Conservation (phyloP, 2,888 invertebrate species). For the Apamea crenata region DNA sequence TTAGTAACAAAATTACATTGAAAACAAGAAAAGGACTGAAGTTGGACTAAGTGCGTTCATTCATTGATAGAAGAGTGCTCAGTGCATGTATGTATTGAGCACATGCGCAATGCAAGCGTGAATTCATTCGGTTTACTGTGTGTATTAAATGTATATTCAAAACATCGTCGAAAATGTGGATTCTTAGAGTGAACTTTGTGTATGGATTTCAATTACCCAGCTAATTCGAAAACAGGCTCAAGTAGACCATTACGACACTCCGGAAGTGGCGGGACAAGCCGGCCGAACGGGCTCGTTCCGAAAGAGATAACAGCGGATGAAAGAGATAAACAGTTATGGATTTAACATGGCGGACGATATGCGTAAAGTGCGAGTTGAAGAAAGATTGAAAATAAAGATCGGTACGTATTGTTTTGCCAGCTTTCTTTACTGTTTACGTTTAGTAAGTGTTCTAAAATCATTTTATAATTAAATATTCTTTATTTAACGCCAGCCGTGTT, state of each 20-base stretch:
- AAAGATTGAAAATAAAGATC: slow-evolving; percentile 98
- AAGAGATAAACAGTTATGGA: slow-evolving; percentile 93
- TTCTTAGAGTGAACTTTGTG: slow-evolving; percentile 73
- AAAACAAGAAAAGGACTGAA: slow-evolving; percentile 66
- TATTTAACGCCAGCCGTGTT: slow-evolving; percentile 26
- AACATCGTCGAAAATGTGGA: slow-evolving; percentile 75
- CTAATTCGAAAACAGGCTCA: slow-evolving; percentile 82
- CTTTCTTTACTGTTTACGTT: slow-evolving; percentile 55
- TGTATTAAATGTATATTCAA: slow-evolving; percentile 69
- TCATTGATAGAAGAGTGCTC: slow-evolving; percentile 83
- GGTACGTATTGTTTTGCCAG: slow-evolving; percentile 92
- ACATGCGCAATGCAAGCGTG: slow-evolving; percentile 86
- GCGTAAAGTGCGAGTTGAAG: slow-evolving; percentile 97
- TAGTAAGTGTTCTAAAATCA: slow-evolving; percentile 46
- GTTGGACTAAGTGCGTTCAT: slow-evolving; percentile 82
- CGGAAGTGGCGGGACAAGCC: slow-evolving; percentile 90
- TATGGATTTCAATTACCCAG: slow-evolving; percentile 75
- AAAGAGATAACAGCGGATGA: slow-evolving; percentile 91
- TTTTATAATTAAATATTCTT: slow-evolving; percentile 36
- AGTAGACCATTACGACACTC: slow-evolving; percentile 90
- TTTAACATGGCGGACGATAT: slow-evolving; percentile 97
- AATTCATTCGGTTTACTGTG: slow-evolving; percentile 73
- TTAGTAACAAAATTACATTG: slow-evolving; percentile 35
- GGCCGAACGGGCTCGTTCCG: slow-evolving; percentile 90
- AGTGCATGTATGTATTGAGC: slow-evolving; percentile 80